These are phyloP conservation scores for Drosophila setifemur DNA, from an alignment of 1,140 invertebrate genomes.

Conservation along the genomic window DNA sequence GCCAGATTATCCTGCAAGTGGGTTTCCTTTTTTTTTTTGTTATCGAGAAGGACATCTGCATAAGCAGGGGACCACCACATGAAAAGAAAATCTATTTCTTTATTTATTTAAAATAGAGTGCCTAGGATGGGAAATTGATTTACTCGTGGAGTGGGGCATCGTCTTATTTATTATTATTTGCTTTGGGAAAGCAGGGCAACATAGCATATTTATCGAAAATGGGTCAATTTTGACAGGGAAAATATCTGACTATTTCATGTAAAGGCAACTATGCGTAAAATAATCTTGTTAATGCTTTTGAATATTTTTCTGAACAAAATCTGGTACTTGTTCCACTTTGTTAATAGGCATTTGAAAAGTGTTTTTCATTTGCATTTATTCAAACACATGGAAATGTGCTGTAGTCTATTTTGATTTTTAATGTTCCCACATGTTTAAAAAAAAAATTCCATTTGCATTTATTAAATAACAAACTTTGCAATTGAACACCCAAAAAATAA, in stretches of 20 bases:
- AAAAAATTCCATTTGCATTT: too few relatives aligned
- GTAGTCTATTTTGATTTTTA: neutral
- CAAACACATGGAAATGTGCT: neutral
- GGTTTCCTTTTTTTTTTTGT: neutral
- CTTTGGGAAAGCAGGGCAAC: neutral
- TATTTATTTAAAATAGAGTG: conserved; percentile 13
- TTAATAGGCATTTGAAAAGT: neutral
- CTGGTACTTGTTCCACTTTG: neutral
- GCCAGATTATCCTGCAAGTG: conserved; percentile 23
- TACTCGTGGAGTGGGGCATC: neutral
- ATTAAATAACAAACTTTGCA: too few relatives aligned
- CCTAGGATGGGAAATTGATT: conserved; percentile 15
- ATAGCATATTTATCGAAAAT: neutral
- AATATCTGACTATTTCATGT: neutral
- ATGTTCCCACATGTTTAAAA: neutral
- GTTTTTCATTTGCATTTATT: neutral
- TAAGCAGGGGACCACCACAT: neutral
- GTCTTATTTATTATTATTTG: conserved; percentile 1
- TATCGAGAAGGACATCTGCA: conserved; percentile 32
- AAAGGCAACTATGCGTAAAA: too few relatives aligned
- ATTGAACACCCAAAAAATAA: too few relatives aligned
- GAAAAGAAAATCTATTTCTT: conserved; percentile 16
- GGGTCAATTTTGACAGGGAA: neutral
- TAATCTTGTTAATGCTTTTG: too few relatives aligned
- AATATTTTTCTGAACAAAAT: too few relatives aligned